Conservation (phyloP, 30 jellyfish, hydroid and myxozoan genomes). For the Sanderia malayensis region DNA sequence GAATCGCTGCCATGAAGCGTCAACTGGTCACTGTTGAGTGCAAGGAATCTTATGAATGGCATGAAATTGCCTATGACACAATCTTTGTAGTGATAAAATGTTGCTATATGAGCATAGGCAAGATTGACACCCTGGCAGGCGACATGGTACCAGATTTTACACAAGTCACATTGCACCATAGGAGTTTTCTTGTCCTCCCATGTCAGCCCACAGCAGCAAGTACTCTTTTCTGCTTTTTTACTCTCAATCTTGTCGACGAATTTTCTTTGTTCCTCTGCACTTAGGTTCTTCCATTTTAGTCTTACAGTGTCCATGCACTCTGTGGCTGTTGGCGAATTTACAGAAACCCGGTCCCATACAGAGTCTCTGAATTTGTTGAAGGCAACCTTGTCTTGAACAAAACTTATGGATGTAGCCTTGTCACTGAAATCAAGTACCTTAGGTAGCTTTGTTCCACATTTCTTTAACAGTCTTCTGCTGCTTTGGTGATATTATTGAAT, state of each 20-base stretch:
- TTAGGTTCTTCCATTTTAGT: background rate
- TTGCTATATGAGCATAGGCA: conserved; percentile 2
- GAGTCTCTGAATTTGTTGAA: background rate
- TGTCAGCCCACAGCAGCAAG: background rate
- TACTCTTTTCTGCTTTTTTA: background rate
- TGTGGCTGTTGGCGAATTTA: background rate
- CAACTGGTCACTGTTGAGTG: background rate
- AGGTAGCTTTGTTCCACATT: conserved; percentile 6
- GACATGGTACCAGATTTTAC: background rate
- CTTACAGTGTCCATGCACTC: background rate
- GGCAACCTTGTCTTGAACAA: background rate
- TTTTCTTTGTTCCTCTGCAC: background rate
- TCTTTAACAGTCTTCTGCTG: conserved; percentile 1
- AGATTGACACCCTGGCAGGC: background rate
- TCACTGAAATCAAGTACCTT: too few relatives aligned
- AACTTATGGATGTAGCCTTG: background rate
- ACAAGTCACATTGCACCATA: background rate
- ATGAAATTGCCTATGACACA: conserved; percentile 7
- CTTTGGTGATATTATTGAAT: too few relatives aligned
- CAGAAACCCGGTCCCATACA: background rate
- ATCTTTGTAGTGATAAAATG: background rate
- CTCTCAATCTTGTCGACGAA: background rate
- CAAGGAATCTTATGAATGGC: conserved; percentile 3
- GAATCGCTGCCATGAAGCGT: too few relatives aligned
- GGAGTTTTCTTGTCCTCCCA: background rate